phyloP scores from a whole-genome alignment of 2,888 invertebrate genomes.

The Adineta ricciae region DNA sequence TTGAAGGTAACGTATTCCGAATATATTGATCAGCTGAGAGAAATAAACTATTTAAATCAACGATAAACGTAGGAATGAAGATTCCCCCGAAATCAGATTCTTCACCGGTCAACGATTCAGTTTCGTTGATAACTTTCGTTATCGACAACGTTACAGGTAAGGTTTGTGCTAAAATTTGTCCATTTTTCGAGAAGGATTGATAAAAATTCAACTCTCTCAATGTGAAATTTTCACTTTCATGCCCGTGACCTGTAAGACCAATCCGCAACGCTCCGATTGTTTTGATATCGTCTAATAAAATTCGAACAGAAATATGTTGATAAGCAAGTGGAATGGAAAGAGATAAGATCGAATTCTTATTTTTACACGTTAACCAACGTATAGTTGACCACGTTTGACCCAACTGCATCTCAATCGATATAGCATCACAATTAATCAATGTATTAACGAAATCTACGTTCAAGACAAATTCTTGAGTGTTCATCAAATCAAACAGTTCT shows the following conservation, averaged over 20 bases:
- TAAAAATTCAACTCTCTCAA: not conserved
- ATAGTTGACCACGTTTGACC: not conserved
- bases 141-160: not conserved
- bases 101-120: not conserved
- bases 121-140: not conserved
- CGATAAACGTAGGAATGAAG: not conserved
- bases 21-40: not conserved
- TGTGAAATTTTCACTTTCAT: not conserved
- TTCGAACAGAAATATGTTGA: not conserved
- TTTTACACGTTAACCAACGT: not conserved
- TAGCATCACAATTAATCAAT: not conserved
- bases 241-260: not conserved
- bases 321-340: not conserved
- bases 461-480: not conserved
- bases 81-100: not conserved
- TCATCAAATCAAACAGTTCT: not conserved
- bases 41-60: not conserved
- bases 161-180: not conserved
- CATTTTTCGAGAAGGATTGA: not conserved
- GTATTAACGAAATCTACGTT: not conserved
- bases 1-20: not conserved
- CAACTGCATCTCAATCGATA: not conserved
- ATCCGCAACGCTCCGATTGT: not conserved
- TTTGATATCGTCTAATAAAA: not conserved
- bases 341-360: not conserved